phyloP scores from a whole-genome alignment of 2,888 invertebrate species.

The Creontiades dilutus region DNA sequence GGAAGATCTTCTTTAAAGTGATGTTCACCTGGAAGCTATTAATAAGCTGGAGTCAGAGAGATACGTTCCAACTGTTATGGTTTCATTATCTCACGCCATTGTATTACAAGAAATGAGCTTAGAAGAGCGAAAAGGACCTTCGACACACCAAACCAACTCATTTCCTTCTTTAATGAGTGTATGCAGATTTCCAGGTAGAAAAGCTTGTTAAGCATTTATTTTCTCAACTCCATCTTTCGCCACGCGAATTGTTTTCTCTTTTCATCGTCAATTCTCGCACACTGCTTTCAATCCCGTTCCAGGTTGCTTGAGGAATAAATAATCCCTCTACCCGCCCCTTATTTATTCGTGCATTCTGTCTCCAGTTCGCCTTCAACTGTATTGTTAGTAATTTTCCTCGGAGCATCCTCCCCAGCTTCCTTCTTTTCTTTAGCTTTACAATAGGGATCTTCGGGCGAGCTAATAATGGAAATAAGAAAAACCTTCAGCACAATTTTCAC shows the following conservation, averaged over 20 bases:
- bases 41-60: background rate
- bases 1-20: too few relatives aligned
- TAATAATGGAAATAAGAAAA: background rate
- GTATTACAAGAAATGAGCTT: background rate
- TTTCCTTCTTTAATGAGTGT: background rate
- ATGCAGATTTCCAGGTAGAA: background rate
- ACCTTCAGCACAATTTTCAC: background rate
- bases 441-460: background rate
- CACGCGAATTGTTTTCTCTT: background rate
- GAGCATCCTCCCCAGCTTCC: background rate
- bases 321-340: background rate
- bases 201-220: too few relatives aligned
- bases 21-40: too few relatives aligned
- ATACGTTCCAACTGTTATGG: background rate
- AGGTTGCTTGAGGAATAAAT: background rate
- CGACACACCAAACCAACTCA: background rate
- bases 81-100: background rate
- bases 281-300: background rate
- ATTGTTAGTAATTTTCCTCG: background rate
- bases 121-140: background rate
- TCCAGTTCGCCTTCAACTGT: background rate
- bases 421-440: background rate
- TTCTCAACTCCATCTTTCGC: background rate
- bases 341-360: background rate
- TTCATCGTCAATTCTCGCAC: background rate